These are phyloP conservation scores for Meloidogyne floridensis DNA, from an alignment of 1,140 invertebrate species.

Conservation along the genomic window DNA sequence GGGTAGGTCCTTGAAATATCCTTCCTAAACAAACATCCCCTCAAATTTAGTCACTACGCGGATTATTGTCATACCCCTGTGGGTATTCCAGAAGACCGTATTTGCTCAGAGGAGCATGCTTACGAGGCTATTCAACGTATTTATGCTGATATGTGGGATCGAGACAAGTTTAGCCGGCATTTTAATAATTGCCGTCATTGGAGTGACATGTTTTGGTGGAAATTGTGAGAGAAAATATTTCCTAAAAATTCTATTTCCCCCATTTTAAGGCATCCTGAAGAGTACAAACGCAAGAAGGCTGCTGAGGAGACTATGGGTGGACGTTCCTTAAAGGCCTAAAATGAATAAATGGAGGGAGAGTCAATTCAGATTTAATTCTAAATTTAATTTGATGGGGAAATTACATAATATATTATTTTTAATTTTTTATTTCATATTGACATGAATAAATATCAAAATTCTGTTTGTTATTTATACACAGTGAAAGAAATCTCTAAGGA, in stretches of 20 bases:
- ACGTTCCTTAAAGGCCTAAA: neutral
- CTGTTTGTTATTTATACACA: too few species aligned
- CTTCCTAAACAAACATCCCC: neutral
- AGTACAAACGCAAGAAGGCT: constrained; percentile 23
- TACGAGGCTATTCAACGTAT: constrained; percentile 29
- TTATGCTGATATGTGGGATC: constrained; percentile 24
- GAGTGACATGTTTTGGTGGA: constrained; percentile 30
- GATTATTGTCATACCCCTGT: neutral
- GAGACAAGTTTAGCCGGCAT: constrained; percentile 19
- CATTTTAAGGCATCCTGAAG: constrained; percentile 16
- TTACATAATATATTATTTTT: neutral
- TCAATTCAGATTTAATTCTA: too few species aligned
- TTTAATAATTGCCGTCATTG: constrained; percentile 23
- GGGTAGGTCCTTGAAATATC: neutral
- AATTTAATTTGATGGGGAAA: too few species aligned
- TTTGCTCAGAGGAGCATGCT: neutral
- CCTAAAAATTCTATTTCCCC: neutral
- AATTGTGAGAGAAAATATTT: constrained; percentile 1
- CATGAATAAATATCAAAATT: too few species aligned
- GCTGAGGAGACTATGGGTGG: constrained; percentile 20
- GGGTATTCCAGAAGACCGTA: neutral
- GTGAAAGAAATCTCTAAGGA: too few species aligned
- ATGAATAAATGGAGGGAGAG: neutral
- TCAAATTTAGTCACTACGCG: constrained; percentile 5
- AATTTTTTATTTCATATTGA: neutral